Evolutionary conservation across 2,113 vertebrate genomes (phyloP).

Genomic region (Tautogolabrus adspersus): DNA sequence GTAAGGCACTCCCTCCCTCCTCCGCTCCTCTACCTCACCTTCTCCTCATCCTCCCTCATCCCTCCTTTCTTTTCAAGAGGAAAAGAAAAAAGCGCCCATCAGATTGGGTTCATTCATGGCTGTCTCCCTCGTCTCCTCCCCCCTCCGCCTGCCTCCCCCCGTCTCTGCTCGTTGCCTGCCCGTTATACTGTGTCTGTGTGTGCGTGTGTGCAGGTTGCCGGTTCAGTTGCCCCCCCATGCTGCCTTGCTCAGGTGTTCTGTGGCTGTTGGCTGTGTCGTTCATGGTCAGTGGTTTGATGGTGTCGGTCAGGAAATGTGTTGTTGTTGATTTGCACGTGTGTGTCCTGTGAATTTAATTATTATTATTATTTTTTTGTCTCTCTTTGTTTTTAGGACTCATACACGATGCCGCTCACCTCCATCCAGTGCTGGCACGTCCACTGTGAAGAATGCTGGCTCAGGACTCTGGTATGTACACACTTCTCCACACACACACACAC

Average conservation of each 20-base stretch:
- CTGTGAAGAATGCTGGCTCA: constrained; percentile 99
- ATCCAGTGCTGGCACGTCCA: constrained; percentile 99
- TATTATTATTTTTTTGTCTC: neutral
- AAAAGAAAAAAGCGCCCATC: constrained; percentile 60
- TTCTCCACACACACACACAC: neutral
- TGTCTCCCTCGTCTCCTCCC: constrained; percentile 76
- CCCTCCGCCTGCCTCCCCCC: constrained; percentile 62
- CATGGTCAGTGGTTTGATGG: constrained; percentile 66
- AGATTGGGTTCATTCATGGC: constrained; percentile 48
- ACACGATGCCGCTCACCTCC: constrained; percentile 97
- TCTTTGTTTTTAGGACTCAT: constrained; percentile 88
- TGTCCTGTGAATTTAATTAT: neutral
- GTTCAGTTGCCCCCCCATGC: constrained; percentile 53
- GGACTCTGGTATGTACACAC: constrained; percentile 92
- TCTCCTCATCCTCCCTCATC: constrained; percentile 78
- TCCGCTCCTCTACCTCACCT: constrained; percentile 63
- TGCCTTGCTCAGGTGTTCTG: constrained; percentile 75
- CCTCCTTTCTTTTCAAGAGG: constrained; percentile 63
- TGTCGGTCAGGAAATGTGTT: constrained; percentile 48
- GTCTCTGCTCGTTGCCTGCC: constrained; percentile 71
- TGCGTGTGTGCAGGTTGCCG: constrained; percentile 57
- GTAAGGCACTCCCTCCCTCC: constrained; percentile 83
- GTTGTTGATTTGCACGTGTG: constrained; percentile 7
- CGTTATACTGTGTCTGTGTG: constrained; percentile 50
- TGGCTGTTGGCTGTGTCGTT: constrained; percentile 72